phyloP scores from a whole-genome alignment of 2,888 invertebrate species.

The Oasisia sp. region DNA sequence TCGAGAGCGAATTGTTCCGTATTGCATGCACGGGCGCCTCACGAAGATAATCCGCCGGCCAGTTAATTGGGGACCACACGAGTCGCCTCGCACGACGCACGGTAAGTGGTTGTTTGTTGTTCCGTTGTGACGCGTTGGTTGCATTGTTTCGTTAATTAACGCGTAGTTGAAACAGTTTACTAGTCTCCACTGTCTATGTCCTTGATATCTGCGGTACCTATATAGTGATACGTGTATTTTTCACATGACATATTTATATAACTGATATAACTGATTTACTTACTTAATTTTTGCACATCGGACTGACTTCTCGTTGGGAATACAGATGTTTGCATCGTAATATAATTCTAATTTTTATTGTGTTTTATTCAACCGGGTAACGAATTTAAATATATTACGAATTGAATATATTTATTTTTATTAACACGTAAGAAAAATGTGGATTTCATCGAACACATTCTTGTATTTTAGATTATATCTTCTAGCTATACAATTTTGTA shows the following conservation, averaged over 20 bases:
- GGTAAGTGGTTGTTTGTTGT: not conserved
- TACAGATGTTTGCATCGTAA: no score
- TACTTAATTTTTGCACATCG: no score
- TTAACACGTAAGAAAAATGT: no score
- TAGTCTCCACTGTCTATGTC: not conserved
- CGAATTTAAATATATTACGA: no score
- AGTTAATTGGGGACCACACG: not conserved
- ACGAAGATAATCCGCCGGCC: not conserved
- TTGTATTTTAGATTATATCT: no score
- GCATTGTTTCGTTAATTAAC: not conserved
- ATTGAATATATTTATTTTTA: no score
- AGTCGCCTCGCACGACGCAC: not conserved
- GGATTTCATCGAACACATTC: no score
- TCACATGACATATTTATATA: not conserved
- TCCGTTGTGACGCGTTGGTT: not conserved
- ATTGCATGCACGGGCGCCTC: not conserved
- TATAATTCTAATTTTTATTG: no score
- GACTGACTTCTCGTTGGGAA: no score
- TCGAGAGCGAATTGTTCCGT: slow-evolving; percentile 1
- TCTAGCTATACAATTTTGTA: no score
- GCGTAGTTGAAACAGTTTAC: not conserved
- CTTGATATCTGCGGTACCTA: not conserved
- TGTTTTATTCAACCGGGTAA: no score
- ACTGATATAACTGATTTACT: no score
- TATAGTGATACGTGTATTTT: not conserved